Base-by-base conservation (phyloP, 1,140 invertebrate genomes). In the Dinothrombium tinctorium region DNA sequence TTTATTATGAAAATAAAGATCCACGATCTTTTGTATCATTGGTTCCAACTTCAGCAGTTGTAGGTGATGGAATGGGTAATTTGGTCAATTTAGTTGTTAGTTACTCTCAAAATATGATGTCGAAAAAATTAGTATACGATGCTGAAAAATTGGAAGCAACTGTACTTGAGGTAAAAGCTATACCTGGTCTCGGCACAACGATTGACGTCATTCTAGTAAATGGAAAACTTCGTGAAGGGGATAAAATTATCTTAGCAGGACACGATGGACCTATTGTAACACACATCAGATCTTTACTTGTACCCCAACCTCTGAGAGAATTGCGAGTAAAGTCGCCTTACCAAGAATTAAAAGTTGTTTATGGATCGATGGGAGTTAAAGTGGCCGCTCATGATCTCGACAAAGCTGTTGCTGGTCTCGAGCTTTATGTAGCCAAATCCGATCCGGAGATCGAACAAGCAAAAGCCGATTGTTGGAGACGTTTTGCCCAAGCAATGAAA, bases 181-280 rank as follows among this genome's bases (percentile, higher is more conserved):
- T 98, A 51, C 74, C 83, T 26, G 94, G 94, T 33, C 64, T 98
- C 42, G 94, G 94, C 20, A 99, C 90, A 41, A 99, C 94, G 4
- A 90, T 99, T 53, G 94, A 99, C 67, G 80, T 89, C 24, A 95
- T 98, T 59, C 67, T 99, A 38, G 81, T 99, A 26, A 98, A 99
- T 63, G 94, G 94, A 12, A 74, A 69, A 14, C 60, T 99, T 21
- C 66, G 66, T 32, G 87, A 94, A 60, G 84, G 87, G 19, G 86
- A 98, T 50, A 87, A 81, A 0, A 76, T 95, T 57, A 71, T 99
- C 21, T 59, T 96, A 25, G 89, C 92, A 8, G 94, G 92, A 24
- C 92, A 86, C 4, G 92, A 99, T 54, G 94, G 92, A 14, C 86
- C 94, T 2, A 89, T 99, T 38, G 80, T 89, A 3, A 98, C 94